Evolutionary conservation across 2,797 vertebrate genomes (phyloP).

Genomic region (Rhynchotus rufescens): DNA sequence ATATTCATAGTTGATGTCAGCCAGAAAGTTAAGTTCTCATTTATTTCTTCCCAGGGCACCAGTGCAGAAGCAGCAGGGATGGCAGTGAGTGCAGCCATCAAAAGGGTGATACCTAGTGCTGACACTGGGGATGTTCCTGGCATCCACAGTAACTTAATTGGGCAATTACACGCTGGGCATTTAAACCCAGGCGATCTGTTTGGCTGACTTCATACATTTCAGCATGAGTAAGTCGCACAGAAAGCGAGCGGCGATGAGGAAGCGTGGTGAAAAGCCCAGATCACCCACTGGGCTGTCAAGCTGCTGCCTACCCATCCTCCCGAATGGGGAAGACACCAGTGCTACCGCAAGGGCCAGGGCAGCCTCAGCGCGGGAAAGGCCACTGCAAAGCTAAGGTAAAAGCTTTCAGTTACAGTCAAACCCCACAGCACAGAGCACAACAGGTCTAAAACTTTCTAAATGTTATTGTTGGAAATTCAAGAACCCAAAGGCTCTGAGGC

Average conservation of each 20-base stretch:
- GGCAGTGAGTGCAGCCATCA: background rate
- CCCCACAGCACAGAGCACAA: background rate
- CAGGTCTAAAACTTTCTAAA: background rate
- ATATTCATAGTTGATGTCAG: background rate
- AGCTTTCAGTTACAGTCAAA: background rate
- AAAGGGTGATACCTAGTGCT: background rate
- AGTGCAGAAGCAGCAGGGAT: background rate
- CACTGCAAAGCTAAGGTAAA: background rate
- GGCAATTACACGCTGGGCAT: background rate
- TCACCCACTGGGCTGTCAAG: fast-evolving
- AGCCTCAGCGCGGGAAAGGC: background rate
- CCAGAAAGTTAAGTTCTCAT: background rate
- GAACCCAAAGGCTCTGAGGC: background rate
- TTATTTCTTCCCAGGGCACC: background rate
- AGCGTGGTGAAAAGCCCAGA: background rate
- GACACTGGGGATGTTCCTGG: background rate
- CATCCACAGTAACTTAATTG: background rate
- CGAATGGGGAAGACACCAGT: background rate
- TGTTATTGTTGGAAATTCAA: background rate
- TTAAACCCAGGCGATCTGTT: background rate
- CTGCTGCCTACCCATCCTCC: fast-evolving
- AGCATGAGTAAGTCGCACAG: background rate
- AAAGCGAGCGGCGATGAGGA: fast-evolving
- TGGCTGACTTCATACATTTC: background rate
- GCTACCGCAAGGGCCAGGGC: background rate